A percentile compares a stretch with the other conserved stretches of the same genome.
phyloP scores from a whole-genome alignment of 2,797 vertebrate species.

The Etheostoma nigrum region DNA sequence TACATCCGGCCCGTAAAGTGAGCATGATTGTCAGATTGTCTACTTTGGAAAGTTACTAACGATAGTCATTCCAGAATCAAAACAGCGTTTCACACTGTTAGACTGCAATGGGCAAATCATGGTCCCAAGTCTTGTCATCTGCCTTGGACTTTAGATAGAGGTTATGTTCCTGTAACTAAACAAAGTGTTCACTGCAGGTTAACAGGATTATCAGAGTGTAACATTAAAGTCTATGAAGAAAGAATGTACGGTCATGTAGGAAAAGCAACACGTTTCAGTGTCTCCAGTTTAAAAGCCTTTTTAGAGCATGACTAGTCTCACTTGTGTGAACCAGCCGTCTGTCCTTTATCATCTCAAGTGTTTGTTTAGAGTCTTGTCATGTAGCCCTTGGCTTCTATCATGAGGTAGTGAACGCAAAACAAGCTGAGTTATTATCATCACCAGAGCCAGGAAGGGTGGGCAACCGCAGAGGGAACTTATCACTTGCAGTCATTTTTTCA shows the following conservation, averaged over 20 bases:
- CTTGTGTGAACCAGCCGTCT: conserved; percentile 41
- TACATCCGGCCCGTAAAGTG: too few relatives aligned
- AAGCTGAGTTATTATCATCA: conserved; percentile 75
- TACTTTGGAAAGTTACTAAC: neutral
- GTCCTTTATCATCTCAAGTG: conserved; percentile 63
- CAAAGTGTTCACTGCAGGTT: conserved; percentile 6
- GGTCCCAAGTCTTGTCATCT: neutral
- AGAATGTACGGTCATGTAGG: conserved; percentile 1
- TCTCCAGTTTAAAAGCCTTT: conserved; percentile 22
- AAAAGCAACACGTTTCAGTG: conserved; percentile 11
- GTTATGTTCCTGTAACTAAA: neutral
- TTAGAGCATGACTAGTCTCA: conserved; percentile 34
- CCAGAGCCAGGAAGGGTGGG: conserved; percentile 73
- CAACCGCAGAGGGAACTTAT: conserved; percentile 52
- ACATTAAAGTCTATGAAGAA: neutral
- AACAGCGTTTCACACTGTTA: neutral
- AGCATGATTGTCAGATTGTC: neutral
- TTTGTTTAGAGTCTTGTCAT: conserved; percentile 72
- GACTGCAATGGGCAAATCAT: neutral
- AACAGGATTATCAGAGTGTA: conserved; percentile 12
- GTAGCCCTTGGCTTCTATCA: conserved; percentile 61
- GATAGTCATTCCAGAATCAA: conserved; percentile 1
- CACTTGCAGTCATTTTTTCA: conserved; percentile 49
- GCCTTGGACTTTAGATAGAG: neutral
- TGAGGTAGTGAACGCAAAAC: conserved; percentile 64